Percentiles rank a stretch among this genome's conserved stretches.
Evolutionary conservation across 2,888 invertebrate species (phyloP).

Genomic region (Pachycephus smyrnensis): DNA sequence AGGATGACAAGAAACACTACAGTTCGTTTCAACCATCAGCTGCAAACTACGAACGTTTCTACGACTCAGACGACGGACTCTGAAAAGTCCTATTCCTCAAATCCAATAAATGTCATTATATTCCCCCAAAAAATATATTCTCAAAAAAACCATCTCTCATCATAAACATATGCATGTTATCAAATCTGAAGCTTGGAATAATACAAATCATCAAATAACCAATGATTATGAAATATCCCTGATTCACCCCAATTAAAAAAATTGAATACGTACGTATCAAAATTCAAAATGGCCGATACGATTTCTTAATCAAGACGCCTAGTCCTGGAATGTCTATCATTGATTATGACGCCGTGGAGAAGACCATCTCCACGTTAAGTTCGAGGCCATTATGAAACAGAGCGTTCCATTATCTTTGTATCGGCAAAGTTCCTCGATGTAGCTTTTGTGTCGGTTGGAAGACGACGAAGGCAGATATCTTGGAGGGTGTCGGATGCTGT

Average conservation of each 20-base stretch:
- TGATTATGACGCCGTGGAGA: neutral
- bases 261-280: neutral
- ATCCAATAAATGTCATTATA: neutral
- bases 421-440: neutral
- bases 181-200: neutral
- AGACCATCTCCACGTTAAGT: neutral
- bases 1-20: conserved; percentile 48
- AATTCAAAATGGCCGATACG: neutral
- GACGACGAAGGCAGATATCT: neutral
- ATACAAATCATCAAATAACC: neutral
- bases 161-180: neutral
- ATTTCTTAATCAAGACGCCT: neutral
- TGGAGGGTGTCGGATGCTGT: neutral
- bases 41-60: conserved; percentile 53
- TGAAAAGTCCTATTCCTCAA: conserved; percentile 31
- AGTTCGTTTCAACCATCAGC: conserved; percentile 43
- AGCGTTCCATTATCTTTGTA: neutral
- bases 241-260: neutral
- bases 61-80: conserved; percentile 59
- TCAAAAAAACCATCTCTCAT: neutral
- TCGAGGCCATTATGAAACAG: neutral
- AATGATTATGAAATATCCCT: neutral
- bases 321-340: neutral
- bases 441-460: conserved; percentile 10
- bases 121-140: neutral